Evolutionary conservation across 37 sponge, comb jelly and placozoan species (phyloP), one percentile per base, ranked within the genome.

Genomic region (Ephydatia muelleri): DNA sequence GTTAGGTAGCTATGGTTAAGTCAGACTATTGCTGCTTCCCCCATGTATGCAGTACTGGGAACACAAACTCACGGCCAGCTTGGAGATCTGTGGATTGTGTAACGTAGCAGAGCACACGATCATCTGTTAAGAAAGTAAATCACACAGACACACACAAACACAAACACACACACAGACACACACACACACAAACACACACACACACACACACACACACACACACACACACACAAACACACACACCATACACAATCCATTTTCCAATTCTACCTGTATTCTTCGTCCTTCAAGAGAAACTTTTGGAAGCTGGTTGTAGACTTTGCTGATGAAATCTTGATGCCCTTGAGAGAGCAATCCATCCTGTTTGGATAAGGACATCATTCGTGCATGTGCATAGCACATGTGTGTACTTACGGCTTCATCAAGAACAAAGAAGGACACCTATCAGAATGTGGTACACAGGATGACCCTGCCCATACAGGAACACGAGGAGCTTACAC

Each of bases 81-180:
- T 93, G 89, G 95, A 95, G 31, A 98, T 92, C 32, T 95, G 96
- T 73, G 87, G 33, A 35, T 90, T 88, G 86, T 98, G 98, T 22
- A 98, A 91, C 0, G 98, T 98, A 21, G 98, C 98, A 14, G 98
- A 98, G 79, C 98, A 98, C 27, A 98, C 98, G 26, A 98, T 88
- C 93, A 98, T 88, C 96, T 98, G 81, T 31, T 71, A 64, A 29
- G 76, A 22, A 25, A 72, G 16, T 34, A 78, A 75, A 57, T 49
- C 29, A 39, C 13, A 8, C n/a, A n/a, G n/a, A n/a, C n/a, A n/a
- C n/a, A n/a, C n/a, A n/a, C n/a, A n/a, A n/a, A n/a, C n/a, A n/a
- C n/a, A n/a, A n/a, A n/a, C n/a, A n/a, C n/a, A n/a, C n/a, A n/a
- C n/a, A n/a, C n/a, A n/a, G n/a, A n/a, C n/a, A n/a, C n/a, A n/a